These are phyloP conservation scores for Oscheius onirici DNA, from an alignment of 2,888 invertebrate species.

Conservation along the genomic window DNA sequence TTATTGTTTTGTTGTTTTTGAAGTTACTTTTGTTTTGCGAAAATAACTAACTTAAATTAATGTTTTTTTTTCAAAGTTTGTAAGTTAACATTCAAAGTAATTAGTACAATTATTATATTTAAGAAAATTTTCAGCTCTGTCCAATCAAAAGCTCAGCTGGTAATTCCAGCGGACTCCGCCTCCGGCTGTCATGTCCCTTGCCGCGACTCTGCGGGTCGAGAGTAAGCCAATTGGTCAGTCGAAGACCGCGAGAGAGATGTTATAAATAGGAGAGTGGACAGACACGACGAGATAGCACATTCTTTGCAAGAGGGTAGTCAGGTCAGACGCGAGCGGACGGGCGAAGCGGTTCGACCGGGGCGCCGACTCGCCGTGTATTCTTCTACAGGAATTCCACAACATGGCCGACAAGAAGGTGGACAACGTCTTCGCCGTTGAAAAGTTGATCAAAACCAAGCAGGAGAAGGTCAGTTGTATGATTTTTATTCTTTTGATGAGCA, in stretches of 20 bases:
- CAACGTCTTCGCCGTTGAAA: conserved; percentile 36
- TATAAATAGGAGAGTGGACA: conserved; percentile 2
- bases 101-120: too few relatives aligned
- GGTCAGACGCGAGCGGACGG: conserved; percentile 14
- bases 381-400: conserved; percentile 15
- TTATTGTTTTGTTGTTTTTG: too few relatives aligned
- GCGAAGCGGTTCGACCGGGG: conserved; percentile 11
- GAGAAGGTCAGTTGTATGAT: conserved; percentile 16
- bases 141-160: background rate
- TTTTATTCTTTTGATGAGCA: background rate
- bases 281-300: background rate
- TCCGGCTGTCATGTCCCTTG: background rate
- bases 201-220: background rate
- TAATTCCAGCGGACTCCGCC: background rate
- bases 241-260: background rate
- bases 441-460: conserved; percentile 26
- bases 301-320: background rate
- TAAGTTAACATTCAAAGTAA: too few relatives aligned
- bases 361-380: conserved; percentile 7
- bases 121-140: too few relatives aligned
- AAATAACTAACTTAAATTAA: too few relatives aligned
- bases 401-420: conserved; percentile 20
- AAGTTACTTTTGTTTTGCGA: too few relatives aligned
- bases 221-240: conserved; percentile 25
- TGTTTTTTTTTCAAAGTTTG: too few relatives aligned